These are phyloP conservation scores for Bathynomus jamesi DNA, from an alignment of 1,140 invertebrate species.

Conservation along the genomic window DNA sequence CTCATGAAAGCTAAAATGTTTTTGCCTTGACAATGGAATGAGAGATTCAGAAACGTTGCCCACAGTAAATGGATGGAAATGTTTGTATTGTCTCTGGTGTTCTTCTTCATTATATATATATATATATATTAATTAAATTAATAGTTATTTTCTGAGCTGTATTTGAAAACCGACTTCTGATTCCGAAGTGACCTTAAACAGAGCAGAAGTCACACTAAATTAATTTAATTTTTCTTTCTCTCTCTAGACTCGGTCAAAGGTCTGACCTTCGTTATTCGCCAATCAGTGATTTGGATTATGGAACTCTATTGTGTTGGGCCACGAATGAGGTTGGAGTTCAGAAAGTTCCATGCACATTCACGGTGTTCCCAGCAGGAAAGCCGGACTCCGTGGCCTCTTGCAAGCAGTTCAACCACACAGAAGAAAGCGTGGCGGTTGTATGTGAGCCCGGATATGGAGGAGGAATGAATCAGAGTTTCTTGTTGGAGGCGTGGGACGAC, in stretches of 20 bases:
- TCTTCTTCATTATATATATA: too few relatives aligned
- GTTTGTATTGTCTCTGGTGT: too few relatives aligned
- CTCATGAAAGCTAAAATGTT: too few relatives aligned
- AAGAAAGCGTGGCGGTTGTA: constrained; percentile 55
- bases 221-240: constrained; percentile 1
- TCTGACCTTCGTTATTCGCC: constrained; percentile 40
- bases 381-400: constrained; percentile 30
- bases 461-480: constrained; percentile 70
- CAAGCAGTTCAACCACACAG: constrained; percentile 29
- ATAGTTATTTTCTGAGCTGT: too few relatives aligned
- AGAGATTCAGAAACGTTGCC: too few relatives aligned
- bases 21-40: too few relatives aligned
- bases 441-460: constrained; percentile 73
- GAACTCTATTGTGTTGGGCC: constrained; percentile 58
- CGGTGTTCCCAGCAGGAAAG: constrained; percentile 73
- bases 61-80: too few relatives aligned
- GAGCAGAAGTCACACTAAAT: too few relatives aligned
- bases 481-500: constrained; percentile 58
- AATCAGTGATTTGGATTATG: constrained; percentile 41
- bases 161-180: too few relatives aligned
- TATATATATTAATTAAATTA: too few relatives aligned
- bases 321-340: constrained; percentile 67
- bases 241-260: constrained; percentile 18
- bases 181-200: too few relatives aligned
- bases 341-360: constrained; percentile 66